Conservation (phyloP, 2,113 vertebrate genomes). For the Prinia subflava region DNA sequence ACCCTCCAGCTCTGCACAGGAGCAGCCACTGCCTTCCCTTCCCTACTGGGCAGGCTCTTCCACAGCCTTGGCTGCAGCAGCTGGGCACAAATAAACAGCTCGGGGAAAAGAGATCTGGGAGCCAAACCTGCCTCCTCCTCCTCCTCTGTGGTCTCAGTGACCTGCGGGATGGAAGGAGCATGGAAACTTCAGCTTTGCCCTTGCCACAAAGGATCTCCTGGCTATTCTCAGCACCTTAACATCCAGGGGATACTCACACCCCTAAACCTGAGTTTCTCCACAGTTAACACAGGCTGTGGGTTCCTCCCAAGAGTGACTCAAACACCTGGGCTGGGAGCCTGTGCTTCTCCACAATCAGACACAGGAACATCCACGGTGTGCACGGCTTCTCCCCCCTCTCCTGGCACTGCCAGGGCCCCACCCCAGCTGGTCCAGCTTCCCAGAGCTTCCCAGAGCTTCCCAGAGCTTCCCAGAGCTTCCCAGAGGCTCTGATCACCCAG, state of each 20-base stretch:
- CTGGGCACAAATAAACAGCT: not conserved
- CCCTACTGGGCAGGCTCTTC: not conserved
- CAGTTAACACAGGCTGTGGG: not conserved
- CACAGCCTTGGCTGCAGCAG: not conserved
- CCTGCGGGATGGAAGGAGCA: not conserved
- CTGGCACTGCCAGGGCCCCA: not conserved
- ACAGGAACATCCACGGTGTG: rapidly evolving
- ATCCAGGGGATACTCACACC: not conserved
- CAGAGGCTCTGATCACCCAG: not conserved
- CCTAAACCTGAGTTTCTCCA: not conserved
- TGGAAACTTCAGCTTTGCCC: not conserved
- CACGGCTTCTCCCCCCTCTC: not conserved
- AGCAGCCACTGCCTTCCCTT: not conserved
- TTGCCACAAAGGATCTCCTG: not conserved
- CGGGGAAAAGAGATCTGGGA: not conserved
- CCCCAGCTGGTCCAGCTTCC: not conserved
- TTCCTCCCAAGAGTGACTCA: not conserved
- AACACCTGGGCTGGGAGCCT: not conserved
- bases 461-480: not conserved
- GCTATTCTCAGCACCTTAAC: not conserved
- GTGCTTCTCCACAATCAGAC: not conserved
- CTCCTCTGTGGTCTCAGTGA: not conserved
- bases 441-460: not conserved
- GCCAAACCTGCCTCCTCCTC: not conserved
- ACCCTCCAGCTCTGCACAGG: not conserved